Base-by-base conservation (phyloP, 2,888 invertebrate genomes). In the Reticulitermes lucifugus region DNA sequence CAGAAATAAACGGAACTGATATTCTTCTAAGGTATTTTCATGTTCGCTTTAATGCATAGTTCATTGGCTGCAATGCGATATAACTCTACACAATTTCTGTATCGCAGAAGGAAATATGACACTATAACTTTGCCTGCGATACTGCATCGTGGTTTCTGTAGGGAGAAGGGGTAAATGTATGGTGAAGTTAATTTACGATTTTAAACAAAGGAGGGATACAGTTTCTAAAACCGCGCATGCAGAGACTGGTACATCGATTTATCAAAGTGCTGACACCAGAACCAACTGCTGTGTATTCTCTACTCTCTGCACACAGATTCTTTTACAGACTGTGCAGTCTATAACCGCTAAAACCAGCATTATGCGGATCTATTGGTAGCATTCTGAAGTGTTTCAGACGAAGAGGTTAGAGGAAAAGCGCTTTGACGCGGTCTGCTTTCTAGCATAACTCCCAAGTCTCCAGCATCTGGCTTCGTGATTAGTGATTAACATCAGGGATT, bases 141-240 rank as follows among this genome's bases (percentile, higher is more conserved):
- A 25, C 25, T 25, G n/a, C 25, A n/a, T 65, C 65, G 65, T 25
- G 25, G 65, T 65, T 25, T 5, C 55, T 55, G 14, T 4, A 2
- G 55, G 14, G 65, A 65, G 25, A n/a, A 25, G 9, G 65, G 65
- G 65, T 25, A 25, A 25, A 25, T 65, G 25, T 65, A 65, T 65
- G 25, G 65, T 65, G 65, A 25, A 65, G 65, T 65, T 65, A 65
- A 65, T 65, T 65, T 65, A 65, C 65, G 65, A 65, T 65, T 65
- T 65, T 25, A 65, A 65, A 65, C 65, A 65, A 65, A n/a, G 65
- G n/a, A 65, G 65, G 65, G 65, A n/a, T 14, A 65, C 65, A 65
- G 3, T 65, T 65, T 65, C 65, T 65, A 65, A 65, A 25, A 65
- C 65, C 25, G 65, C n/a, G 65, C 65, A 65, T 65, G 65, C 65